phyloP scores from a whole-genome alignment of 2,797 vertebrate species.

The Hyperoplus lanceolatus region DNA sequence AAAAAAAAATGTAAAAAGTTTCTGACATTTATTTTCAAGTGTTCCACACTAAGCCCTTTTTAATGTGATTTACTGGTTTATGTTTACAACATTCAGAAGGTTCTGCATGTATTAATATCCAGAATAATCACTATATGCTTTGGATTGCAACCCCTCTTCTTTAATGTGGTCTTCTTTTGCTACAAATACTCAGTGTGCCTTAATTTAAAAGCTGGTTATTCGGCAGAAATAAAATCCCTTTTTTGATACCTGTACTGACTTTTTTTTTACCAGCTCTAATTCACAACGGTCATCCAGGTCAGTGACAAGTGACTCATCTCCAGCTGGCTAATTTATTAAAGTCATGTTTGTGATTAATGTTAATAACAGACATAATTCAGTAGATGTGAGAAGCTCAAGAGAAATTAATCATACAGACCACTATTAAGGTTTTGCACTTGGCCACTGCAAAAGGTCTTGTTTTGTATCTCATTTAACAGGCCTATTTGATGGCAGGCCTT shows the following conservation, averaged over 20 bases:
- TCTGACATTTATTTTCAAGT: not conserved
- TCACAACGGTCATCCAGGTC: constrained; percentile 62
- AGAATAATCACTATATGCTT: no score
- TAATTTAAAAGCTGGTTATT: constrained; percentile 35
- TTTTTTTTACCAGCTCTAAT: constrained; percentile 41
- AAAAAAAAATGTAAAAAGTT: not conserved
- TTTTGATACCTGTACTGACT: constrained; percentile 44
- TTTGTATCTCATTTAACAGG: constrained; percentile 34
- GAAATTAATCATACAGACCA: constrained; percentile 25
- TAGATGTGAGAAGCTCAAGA: constrained; percentile 3
- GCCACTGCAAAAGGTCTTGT: not conserved
- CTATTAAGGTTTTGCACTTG: not conserved
- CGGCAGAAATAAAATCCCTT: not conserved
- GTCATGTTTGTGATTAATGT: constrained; percentile 42
- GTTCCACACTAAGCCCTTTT: not conserved
- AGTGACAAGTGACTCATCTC: constrained; percentile 48
- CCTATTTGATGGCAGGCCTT: constrained; percentile 29
- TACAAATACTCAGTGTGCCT: no score
- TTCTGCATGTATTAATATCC: not conserved
- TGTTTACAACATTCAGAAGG: not conserved
- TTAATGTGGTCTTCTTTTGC: not conserved
- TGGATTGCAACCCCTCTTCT: no score
- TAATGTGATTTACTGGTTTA: not conserved
- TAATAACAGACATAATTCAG: constrained; percentile 33
- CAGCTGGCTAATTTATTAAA: constrained; percentile 57